Evolutionary conservation across 1,140 invertebrate species (phyloP), one percentile per base, ranked within the genome.

Genomic region (Leptinotarsa texana): DNA sequence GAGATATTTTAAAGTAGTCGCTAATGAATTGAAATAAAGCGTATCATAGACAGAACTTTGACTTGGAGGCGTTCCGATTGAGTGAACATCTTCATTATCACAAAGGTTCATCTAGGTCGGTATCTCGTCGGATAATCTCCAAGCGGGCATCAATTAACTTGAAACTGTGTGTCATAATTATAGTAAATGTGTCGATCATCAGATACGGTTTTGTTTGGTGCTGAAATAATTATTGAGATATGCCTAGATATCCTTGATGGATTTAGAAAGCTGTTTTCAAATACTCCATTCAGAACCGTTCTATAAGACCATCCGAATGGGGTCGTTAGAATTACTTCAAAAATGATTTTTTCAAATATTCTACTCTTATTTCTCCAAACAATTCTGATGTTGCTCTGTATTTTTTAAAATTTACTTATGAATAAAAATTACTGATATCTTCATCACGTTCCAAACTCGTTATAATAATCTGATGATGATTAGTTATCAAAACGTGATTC

Each of bases 11-110:
- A 15, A 57, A 57, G 51, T 57, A 57, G 51, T 57, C 51, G 51
- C 51, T 57, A 57, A 57, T 57, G 51, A 57, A 57, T 57, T 57
- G 51, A 57, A 57, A 57, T 57, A 57, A 57, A 57, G 51, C 51
- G 51, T 57, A 57, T 57, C 51, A 57, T 57, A 57, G 51, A 18
- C 51, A 57, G 51, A 57, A 57, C 51, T 57, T 57, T 57, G 51
- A 57, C 51, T 57, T 15, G 51, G 51, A 18, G 51, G 51, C 51
- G 51, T 57, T 57, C 51, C 51, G 51, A 57, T 57, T 18, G 15
- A 57, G n/a, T 57, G 51, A 57, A 57, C 51, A 57, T 57, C 51
- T 57, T 57, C 51, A 57, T 57, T 57, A 57, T 57, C 51, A 57
- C 51, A 57, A 57, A 17, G 51, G 51, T 57, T 57, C 51, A 57